These are phyloP conservation scores for Ispidina lecontei DNA, from an alignment of 2,797 vertebrate genomes.

Conservation along the genomic window DNA sequence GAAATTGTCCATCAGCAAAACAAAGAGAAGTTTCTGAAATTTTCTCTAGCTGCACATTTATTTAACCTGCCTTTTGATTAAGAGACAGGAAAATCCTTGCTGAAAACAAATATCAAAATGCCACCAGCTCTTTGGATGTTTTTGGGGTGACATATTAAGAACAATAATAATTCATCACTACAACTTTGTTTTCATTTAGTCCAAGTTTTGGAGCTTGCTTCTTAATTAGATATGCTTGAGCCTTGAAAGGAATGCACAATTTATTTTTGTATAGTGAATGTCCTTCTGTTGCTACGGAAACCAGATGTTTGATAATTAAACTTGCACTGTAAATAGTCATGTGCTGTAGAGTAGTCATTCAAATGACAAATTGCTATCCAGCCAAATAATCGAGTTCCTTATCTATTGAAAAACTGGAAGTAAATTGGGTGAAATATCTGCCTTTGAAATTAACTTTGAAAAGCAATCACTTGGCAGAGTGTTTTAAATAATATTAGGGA, in stretches of 20 bases:
- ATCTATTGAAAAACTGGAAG: background rate
- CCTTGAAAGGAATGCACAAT: background rate
- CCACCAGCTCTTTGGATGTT: background rate
- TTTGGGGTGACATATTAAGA: background rate
- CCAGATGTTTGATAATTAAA: slow-evolving; percentile 59
- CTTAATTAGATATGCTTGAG: background rate
- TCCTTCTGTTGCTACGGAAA: slow-evolving; percentile 42
- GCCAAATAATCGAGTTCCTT: background rate
- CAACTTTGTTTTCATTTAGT: background rate
- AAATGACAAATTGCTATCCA: background rate
- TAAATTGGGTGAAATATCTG: background rate
- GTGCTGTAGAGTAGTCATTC: background rate
- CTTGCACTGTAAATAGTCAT: background rate
- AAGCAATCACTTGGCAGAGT: background rate
- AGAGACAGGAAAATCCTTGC: background rate
- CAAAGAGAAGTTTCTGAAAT: background rate
- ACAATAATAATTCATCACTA: background rate
- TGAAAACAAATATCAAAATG: background rate
- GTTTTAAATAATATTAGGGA: background rate
- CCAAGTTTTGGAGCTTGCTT: background rate
- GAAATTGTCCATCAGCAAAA: background rate
- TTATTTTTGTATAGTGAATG: slow-evolving; percentile 31
- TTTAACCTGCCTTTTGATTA: background rate
- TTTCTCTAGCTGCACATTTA: background rate
- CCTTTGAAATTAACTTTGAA: background rate